phyloP scores from a whole-genome alignment of 2,113 vertebrate species.

The Ictidomys tridecemlineatus region DNA sequence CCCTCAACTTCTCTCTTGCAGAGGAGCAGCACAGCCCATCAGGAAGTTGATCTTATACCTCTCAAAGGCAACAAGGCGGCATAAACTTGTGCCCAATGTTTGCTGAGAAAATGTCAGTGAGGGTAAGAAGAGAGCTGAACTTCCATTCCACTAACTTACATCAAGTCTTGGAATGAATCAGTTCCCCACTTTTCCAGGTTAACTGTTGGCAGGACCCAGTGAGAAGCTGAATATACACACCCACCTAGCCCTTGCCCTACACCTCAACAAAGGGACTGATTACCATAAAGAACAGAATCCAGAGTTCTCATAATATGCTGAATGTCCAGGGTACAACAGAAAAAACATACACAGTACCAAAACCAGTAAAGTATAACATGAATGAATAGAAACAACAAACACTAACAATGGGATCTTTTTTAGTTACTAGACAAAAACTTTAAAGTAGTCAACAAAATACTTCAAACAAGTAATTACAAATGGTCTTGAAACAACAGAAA shows the following conservation, averaged over 20 bases:
- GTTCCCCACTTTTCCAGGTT: not conserved
- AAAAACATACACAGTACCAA: not conserved
- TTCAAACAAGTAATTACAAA: constrained; percentile 43
- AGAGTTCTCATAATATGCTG: constrained; percentile 31
- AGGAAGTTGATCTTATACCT: constrained; percentile 1
- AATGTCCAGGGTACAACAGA: not conserved
- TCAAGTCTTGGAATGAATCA: not conserved
- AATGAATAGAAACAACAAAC: constrained; percentile 22
- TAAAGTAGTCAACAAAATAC: constrained; percentile 46
- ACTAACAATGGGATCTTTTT: not conserved
- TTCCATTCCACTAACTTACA: constrained; percentile 18
- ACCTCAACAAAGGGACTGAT: constrained; percentile 1
- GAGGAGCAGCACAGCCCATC: not conserved
- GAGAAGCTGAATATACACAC: constrained; percentile 25
- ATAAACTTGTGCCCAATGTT: constrained; percentile 30
- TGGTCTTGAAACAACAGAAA: constrained; percentile 46
- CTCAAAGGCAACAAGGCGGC: not conserved
- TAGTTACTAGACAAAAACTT: constrained; percentile 27
- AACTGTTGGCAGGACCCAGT: not conserved
- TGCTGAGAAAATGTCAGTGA: constrained; percentile 27
- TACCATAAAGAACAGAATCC: constrained; percentile 5
- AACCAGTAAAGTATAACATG: not conserved
- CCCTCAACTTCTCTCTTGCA: constrained; percentile 38
- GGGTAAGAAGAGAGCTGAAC: not conserved
- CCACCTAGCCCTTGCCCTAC: not conserved